These are phyloP conservation scores for Enteromius mattozi DNA, from an alignment of 2,797 vertebrate genomes.

Conservation along the genomic window DNA sequence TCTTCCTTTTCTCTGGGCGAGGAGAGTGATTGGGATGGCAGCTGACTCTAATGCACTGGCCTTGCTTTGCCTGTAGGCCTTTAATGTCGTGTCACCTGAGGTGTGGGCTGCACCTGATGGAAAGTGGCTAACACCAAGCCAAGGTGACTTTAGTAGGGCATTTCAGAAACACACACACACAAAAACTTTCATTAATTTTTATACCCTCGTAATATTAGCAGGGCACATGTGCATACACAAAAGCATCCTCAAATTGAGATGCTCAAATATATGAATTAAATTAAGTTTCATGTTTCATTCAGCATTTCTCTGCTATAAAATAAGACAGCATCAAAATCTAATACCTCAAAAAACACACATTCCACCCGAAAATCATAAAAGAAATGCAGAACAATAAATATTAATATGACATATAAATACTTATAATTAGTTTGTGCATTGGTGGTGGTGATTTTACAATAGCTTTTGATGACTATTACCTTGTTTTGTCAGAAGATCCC, in stretches of 20 bases:
- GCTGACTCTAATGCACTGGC: slow-evolving; percentile 48
- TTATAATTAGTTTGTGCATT: neutral
- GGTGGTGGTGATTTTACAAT: neutral
- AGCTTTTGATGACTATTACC: neutral
- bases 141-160: slow-evolving; percentile 48
- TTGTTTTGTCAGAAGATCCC: too few species aligned
- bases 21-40: slow-evolving; percentile 58
- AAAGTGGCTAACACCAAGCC: slow-evolving; percentile 36
- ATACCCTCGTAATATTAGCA: neutral
- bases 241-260: neutral
- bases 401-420: neutral
- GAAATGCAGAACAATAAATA: neutral
- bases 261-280: neutral
- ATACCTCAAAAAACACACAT: neutral
- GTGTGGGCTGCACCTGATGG: slow-evolving; percentile 45
- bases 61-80: slow-evolving; percentile 30
- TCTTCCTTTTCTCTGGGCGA: slow-evolving; percentile 60
- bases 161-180: neutral
- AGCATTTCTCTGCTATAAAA: neutral
- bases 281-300: neutral
- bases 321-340: neutral
- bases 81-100: slow-evolving; percentile 36
- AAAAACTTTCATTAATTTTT: neutral
- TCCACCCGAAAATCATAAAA: neutral
- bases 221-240: neutral